Base-by-base conservation (phyloP, 1,140 invertebrate genomes). In the Drosophila ohnishii region DNA sequence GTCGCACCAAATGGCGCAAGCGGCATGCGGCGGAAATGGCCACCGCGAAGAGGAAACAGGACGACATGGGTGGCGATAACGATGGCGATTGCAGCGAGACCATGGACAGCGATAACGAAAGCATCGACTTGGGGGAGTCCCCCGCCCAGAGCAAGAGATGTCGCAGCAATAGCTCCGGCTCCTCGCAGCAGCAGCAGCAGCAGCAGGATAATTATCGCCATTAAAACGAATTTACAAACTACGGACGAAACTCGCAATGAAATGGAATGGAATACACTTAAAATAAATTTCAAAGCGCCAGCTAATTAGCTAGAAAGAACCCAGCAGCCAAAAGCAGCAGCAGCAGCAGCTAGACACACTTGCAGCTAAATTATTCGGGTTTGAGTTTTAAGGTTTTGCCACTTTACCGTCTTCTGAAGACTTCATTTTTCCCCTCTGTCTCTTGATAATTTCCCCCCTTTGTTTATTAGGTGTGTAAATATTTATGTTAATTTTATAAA, bases 1-100 rank as follows among this genome's bases (percentile, higher is more conserved):
- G 99, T 92, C 94, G 99, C 91, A 99, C 98, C 82, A 99, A 99
- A 94, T 99, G 98, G 98, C 94, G 99, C 87, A 99, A 99, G 94
- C 98, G 98, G 92, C 98, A 99, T 93, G 98, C 98, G 1, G 98
- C 98, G 3, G 98, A 99, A 94, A 98, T 99, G 97, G 98, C 98
- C 53, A 98, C 97, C 28, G 98, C 98, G 7, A 99, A 99, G 92
- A 95, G 97, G 90, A 97, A 98, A 92, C 98, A 99, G 91, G 98
- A 99, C 92, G 97, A 98, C 80, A 95, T 97, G 19, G 94, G 92
- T 92, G 94, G 92, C 92, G 75, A 94, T 93, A 53, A 94, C 95
- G 95, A 95, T 73, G 94, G 94, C 62, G 94, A 95, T 48, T 95
- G 94, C 90, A 95, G 94, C 85, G 95, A 95, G 87, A 92, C 94